Evolutionary conservation across 1,140 invertebrate species (phyloP).

Genomic region (Caenorhabditis brenneri): DNA sequence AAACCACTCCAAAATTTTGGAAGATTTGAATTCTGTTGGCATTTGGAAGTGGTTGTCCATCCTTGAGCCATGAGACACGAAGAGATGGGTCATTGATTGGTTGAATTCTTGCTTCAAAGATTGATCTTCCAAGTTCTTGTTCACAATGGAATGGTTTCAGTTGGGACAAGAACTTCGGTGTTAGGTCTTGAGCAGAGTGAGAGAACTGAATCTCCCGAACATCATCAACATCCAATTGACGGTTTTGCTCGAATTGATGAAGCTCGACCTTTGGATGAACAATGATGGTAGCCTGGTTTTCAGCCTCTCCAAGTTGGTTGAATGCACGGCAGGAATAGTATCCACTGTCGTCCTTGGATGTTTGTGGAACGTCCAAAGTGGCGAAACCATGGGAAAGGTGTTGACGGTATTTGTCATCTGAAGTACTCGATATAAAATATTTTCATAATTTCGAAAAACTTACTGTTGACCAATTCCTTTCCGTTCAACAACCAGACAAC

Average conservation of each 20-base stretch:
- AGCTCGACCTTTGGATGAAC: conserved; percentile 79
- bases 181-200: conserved; percentile 52
- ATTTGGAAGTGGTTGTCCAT: conserved; percentile 76
- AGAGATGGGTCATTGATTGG: conserved; percentile 71
- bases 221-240: conserved; percentile 66
- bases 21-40: conserved; percentile 62
- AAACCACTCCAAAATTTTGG: conserved; percentile 91
- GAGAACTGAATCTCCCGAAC: conserved; percentile 65
- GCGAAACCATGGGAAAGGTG: conserved; percentile 82
- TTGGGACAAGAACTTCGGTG: conserved; percentile 56
- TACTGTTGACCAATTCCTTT: conserved; percentile 63
- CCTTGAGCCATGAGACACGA: conserved; percentile 86
- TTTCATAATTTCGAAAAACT: no score
- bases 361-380: conserved; percentile 89
- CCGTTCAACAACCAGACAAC: conserved; percentile 92
- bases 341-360: conserved; percentile 88
- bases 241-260: conserved; percentile 51
- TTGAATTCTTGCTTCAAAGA: conserved; percentile 78
- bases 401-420: conserved; percentile 46
- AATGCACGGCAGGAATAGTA: conserved; percentile 91
- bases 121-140: conserved; percentile 68
- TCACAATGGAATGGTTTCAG: conserved; percentile 63
- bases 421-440: no score
- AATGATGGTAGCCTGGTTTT: conserved; percentile 86
- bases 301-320: conserved; percentile 92